Evolutionary conservation across 1,140 invertebrate genomes (phyloP), one percentile per base, ranked within the genome.

Genomic region (Holotrichia oblita): DNA sequence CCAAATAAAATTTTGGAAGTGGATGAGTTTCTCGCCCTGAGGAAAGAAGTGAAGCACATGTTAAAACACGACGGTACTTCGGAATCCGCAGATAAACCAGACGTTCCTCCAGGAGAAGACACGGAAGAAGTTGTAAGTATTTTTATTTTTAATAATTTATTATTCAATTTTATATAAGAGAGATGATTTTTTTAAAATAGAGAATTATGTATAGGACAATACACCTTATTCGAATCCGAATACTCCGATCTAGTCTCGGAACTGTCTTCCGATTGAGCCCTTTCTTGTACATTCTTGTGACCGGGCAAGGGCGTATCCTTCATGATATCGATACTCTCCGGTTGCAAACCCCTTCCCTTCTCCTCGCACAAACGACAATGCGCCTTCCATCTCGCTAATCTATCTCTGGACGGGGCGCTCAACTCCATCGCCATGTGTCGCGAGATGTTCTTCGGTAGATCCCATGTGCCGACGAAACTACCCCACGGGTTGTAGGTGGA

Each of bases 21-120:
- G 7, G 94, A 95, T 82, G 95, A 97, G 87, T 95, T 98, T 84
- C 87, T 96, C 61, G 90, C 91, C 4, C 83, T 97, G 61, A 90
- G 96, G 1, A 91, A 92, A 61, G 94, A 95, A 84, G 92, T 94
- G 22, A 89, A 92, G 24, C 88, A 89, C 55, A 89, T 91, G 55
- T 84, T 89, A 2, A 90, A 87, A 82, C 89, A 85, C 84, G 89
- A 87, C 41, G 79, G 81, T 40, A 80, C 86, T 7, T 64, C 82
- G 40, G 82, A 81, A 59, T 82, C 83, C 7, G 87, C 85, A 27
- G 83, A 89, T 1, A 89, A 90, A 80, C 82, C 89, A 2, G 89
- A 91, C 48, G 88, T 89, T 76, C 88, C 88, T 20, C 86, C 89
- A 6, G 89, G 91, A 61, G 89, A 90, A 80, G 89, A 91, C 81